These are phyloP conservation scores for Cinara cedri DNA, from an alignment of 2,888 invertebrate genomes.

Conservation along the genomic window DNA sequence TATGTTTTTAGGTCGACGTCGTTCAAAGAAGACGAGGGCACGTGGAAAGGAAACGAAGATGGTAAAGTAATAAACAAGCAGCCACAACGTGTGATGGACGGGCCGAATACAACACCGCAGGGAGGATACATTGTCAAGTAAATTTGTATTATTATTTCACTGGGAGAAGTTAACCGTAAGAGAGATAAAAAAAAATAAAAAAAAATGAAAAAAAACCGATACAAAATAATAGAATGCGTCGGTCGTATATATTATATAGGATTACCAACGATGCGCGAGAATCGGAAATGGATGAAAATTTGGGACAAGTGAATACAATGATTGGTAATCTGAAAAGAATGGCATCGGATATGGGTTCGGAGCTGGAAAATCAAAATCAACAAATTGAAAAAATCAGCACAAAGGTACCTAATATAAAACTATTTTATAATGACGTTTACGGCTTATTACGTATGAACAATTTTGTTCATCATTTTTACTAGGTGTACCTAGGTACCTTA, in stretches of 20 bases:
- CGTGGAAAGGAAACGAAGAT: conserved; percentile 98
- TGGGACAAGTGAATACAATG: conserved; percentile 97
- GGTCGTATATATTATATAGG: conserved; percentile 65
- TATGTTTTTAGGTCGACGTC: conserved; percentile 72
- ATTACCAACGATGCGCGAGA: conserved; percentile 99
- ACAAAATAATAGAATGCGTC: background rate
- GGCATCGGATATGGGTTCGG: conserved; percentile 99
- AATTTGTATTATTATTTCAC: background rate
- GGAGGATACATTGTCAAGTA: conserved; percentile 90
- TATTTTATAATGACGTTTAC: background rate
- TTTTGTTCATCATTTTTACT: no score
- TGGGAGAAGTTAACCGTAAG: no score
- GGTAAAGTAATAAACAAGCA: conserved; percentile 97
- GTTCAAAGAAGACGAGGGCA: conserved; percentile 95
- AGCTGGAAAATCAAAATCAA: conserved; percentile 95
- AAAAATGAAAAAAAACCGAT: background rate
- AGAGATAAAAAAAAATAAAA: no score
- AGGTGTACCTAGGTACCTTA: no score
- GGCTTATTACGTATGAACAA: background rate
- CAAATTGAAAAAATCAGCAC: conserved; percentile 97
- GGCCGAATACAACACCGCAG: conserved; percentile 70
- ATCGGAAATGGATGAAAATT: conserved; percentile 99
- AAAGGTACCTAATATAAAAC: conserved; percentile 74
- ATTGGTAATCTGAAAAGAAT: conserved; percentile 98
- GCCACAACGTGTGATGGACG: conserved; percentile 94